phyloP scores from a whole-genome alignment of 92 coral and sea anemone genomes.

The Desmophyllum pertusum region DNA sequence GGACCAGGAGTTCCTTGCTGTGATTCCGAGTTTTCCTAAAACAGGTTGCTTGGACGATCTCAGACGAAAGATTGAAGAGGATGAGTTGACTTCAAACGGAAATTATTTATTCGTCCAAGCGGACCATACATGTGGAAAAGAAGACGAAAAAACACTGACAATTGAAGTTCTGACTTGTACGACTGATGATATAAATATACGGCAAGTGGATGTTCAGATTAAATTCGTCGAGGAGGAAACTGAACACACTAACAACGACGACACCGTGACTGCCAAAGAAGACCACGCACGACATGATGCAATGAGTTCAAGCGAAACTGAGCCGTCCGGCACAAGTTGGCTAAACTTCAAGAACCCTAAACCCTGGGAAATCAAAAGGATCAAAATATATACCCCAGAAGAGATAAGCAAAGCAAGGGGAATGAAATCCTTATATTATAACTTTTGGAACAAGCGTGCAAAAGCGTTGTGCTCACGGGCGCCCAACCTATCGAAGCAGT shows the following conservation, averaged over 20 bases:
- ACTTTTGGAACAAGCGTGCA: neutral
- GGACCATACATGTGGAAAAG: neutral
- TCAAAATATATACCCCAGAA: neutral
- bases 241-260: no score
- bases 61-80: neutral
- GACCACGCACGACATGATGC: no score
- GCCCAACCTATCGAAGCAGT: neutral
- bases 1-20: neutral
- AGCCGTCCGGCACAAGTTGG: neutral
- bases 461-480: neutral
- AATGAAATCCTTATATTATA: neutral
- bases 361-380: neutral
- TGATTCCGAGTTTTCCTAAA: neutral
- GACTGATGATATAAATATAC: no score
- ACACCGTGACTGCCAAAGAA: no score
- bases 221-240: no score
- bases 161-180: neutral
- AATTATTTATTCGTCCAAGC: neutral
- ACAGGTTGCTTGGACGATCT: neutral
- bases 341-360: neutral
- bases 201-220: no score
- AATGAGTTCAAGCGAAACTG: neutral
- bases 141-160: neutral
- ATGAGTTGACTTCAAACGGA: neutral
- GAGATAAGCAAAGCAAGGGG: neutral